Conservation (phyloP, 1,140 invertebrate genomes). For the Aradophagus sp. region DNA sequence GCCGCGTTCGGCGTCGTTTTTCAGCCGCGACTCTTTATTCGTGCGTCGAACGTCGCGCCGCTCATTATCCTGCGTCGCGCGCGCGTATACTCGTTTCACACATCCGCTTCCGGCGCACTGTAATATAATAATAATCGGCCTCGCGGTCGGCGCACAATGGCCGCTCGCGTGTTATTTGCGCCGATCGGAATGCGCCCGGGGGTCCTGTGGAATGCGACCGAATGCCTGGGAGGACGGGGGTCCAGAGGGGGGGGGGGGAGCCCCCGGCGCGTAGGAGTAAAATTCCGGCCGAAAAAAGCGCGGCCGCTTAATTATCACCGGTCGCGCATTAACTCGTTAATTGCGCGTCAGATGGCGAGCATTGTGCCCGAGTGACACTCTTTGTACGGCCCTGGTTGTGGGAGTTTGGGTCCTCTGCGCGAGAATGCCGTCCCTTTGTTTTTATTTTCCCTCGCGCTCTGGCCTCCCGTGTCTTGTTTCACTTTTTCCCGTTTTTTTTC, state of each 20-base stretch:
- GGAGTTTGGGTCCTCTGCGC: constrained; percentile 58
- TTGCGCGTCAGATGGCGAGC: constrained; percentile 73
- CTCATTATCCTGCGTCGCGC: constrained; percentile 66
- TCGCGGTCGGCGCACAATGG: constrained; percentile 63
- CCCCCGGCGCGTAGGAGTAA: constrained; percentile 10
- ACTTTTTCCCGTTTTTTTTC: too few relatives aligned
- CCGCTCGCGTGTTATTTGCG: constrained; percentile 61
- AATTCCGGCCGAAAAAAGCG: constrained; percentile 55
- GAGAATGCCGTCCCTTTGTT: constrained; percentile 45
- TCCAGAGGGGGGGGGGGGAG: constrained; percentile 9
- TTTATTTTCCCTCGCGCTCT: constrained; percentile 31
- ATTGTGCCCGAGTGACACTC: constrained; percentile 73
- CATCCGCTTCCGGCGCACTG: constrained; percentile 72
- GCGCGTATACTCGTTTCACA: constrained; percentile 68
- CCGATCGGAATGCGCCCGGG: constrained; percentile 44
- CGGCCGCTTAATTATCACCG: constrained; percentile 75
- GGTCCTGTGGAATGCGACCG: constrained; percentile 49
- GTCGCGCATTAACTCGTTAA: constrained; percentile 75
- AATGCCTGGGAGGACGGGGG: constrained; percentile 13
- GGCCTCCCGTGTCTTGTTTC: too few relatives aligned
- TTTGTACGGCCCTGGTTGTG: constrained; percentile 64
- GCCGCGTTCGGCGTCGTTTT: constrained; percentile 27
- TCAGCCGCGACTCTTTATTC: constrained; percentile 35
- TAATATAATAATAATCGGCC: constrained; percentile 72
- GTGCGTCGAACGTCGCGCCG: constrained; percentile 48